Conservation (phyloP, 2,113 vertebrate genomes). For the Pogona vitticeps region DNA sequence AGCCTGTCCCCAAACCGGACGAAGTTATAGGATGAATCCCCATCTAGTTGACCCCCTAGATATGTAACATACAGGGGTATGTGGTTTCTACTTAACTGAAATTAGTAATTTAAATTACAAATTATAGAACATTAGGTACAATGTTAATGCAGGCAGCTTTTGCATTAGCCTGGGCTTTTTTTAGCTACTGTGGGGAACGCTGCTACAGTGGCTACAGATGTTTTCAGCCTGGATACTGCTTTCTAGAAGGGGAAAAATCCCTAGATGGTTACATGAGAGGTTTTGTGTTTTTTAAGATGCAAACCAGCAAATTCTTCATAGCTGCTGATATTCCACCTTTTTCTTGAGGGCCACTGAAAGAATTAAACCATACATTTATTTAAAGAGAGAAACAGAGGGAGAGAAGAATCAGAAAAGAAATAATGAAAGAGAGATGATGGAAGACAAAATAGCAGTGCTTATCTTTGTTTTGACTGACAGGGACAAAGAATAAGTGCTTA, state of each 20-base stretch:
- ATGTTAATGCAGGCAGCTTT: not conserved
- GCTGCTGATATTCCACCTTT: not conserved
- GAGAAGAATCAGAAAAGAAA: no score
- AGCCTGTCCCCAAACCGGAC: no score
- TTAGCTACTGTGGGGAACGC: not conserved
- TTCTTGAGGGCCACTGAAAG: not conserved
- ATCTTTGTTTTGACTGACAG: not conserved
- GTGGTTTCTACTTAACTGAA: not conserved
- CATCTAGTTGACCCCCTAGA: no score
- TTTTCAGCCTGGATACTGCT: no score
- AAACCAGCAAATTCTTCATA: not conserved
- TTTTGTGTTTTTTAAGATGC: not conserved
- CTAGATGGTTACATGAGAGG: no score
- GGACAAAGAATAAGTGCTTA: conserved; percentile 75
- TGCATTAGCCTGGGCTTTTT: not conserved
- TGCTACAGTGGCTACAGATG: not conserved
- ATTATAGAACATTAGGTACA: not conserved
- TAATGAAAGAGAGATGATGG: not conserved
- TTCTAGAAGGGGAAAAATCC: not conserved
- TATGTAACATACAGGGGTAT: not conserved
- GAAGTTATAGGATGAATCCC: no score
- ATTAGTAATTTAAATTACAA: not conserved
- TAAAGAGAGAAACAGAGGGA: not conserved
- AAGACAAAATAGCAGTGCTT: not conserved
- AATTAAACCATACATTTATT: not conserved